Percentiles rank a stretch among this genome's conserved stretches.
phyloP scores from a whole-genome alignment of 2,113 vertebrate genomes.

The Gorsachius goisagi region DNA sequence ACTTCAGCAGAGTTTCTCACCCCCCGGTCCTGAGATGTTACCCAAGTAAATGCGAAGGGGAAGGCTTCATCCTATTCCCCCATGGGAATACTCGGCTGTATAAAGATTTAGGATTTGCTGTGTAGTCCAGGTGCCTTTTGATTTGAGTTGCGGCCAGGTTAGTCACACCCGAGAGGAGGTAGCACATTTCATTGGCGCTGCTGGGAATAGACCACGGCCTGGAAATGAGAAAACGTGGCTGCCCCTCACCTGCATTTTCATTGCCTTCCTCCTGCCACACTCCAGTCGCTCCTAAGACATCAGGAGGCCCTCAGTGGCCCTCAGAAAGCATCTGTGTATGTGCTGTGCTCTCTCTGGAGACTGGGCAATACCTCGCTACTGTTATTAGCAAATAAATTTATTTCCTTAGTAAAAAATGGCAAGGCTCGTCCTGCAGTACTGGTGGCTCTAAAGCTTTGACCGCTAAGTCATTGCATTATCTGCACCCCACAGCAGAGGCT shows the following conservation, averaged over 20 bases:
- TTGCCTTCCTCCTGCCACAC: neutral
- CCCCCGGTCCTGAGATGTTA: neutral
- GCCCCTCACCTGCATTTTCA: conserved; percentile 1
- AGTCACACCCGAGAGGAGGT: neutral
- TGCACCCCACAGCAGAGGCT: neutral
- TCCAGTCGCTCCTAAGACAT: neutral
- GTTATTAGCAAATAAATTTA: neutral
- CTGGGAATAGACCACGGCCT: conserved; percentile 2
- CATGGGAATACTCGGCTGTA: neutral
- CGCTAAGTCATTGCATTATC: neutral
- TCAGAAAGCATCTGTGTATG: neutral
- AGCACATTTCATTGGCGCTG: neutral
- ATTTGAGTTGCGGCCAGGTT: neutral
- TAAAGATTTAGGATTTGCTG: neutral
- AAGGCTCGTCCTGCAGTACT: neutral
- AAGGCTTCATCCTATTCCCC: neutral
- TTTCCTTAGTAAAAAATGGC: neutral
- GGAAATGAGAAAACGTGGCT: neutral
- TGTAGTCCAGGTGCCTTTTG: conserved; percentile 8
- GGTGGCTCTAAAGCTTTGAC: neutral
- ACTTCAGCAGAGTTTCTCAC: neutral
- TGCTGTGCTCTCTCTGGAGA: neutral
- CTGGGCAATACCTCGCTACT: neutral
- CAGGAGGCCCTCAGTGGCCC: neutral
- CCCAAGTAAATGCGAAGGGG: neutral